phyloP scores from a whole-genome alignment of 2,797 vertebrate species.

The Phalanger gymnotis region DNA sequence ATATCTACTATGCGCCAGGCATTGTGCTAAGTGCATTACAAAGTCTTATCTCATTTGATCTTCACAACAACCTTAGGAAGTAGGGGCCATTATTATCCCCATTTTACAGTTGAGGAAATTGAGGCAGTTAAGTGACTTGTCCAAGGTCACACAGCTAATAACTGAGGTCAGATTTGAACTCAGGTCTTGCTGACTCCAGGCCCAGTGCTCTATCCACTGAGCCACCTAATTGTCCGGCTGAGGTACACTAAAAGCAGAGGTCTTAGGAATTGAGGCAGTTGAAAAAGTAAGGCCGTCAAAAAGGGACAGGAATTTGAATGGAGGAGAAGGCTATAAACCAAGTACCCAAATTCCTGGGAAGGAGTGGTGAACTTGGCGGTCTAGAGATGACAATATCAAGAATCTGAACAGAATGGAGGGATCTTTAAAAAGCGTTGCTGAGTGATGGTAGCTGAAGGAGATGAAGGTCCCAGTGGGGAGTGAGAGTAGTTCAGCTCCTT shows the following conservation, averaged over 20 bases:
- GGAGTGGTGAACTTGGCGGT: neutral
- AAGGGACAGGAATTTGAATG: neutral
- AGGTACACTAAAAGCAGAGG: neutral
- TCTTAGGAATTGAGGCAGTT: neutral
- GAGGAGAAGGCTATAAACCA: neutral
- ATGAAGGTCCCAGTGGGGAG: neutral
- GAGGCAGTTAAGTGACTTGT: neutral
- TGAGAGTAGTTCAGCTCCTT: neutral
- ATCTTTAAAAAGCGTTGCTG: neutral
- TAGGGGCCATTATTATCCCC: neutral
- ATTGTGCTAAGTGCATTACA: neutral
- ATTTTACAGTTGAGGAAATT: neutral
- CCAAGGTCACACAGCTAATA: neutral
- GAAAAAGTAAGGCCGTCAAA: neutral
- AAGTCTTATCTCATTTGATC: neutral
- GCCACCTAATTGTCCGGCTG: neutral
- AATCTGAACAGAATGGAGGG: neutral
- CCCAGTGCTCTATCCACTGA: neutral
- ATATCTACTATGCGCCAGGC: neutral
- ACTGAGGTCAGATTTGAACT: neutral
- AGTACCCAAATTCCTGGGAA: neutral
- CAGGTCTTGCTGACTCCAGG: neutral
- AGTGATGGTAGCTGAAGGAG: neutral
- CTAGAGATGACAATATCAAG: neutral
- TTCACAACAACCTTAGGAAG: neutral